phyloP scores from a whole-genome alignment of 53 echinoderm and acorn worm species.

The Temnopleurus reevesii region DNA sequence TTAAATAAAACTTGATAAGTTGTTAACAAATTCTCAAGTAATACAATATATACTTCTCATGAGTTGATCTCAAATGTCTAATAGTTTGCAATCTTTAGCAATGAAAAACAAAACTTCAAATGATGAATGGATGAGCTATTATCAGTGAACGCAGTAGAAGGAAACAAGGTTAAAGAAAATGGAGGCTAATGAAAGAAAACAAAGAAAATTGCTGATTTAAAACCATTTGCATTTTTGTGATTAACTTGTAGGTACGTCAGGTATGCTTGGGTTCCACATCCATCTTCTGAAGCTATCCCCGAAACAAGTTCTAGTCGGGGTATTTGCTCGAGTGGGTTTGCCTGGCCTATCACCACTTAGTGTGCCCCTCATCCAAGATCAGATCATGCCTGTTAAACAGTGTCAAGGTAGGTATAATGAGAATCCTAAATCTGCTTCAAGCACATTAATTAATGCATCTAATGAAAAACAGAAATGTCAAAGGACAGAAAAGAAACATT shows the following conservation, averaged over 20 bases:
- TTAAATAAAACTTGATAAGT: no score
- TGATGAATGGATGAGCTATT: neutral
- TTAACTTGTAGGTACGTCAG: neutral
- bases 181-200: neutral
- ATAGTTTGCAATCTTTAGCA: no score
- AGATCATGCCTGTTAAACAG: constrained; percentile 47
- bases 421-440: neutral
- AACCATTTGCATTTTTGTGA: neutral
- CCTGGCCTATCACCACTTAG: constrained; percentile 53
- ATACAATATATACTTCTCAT: no score
- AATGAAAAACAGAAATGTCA: neutral
- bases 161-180: neutral
- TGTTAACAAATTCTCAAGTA: no score
- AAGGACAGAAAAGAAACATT: no score
- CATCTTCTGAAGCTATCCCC: constrained; percentile 47
- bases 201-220: neutral
- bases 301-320: constrained; percentile 43
- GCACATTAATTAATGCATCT: neutral
- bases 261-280: constrained; percentile 54
- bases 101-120: neutral
- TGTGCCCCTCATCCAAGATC: constrained; percentile 55
- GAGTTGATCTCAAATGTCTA: no score
- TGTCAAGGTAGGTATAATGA: constrained; percentile 13
- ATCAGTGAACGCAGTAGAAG: no score
- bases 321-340: constrained; percentile 46